Conservation (phyloP, 35 echinoderm and acorn worm species). For the Chiridota heheva region DNA sequence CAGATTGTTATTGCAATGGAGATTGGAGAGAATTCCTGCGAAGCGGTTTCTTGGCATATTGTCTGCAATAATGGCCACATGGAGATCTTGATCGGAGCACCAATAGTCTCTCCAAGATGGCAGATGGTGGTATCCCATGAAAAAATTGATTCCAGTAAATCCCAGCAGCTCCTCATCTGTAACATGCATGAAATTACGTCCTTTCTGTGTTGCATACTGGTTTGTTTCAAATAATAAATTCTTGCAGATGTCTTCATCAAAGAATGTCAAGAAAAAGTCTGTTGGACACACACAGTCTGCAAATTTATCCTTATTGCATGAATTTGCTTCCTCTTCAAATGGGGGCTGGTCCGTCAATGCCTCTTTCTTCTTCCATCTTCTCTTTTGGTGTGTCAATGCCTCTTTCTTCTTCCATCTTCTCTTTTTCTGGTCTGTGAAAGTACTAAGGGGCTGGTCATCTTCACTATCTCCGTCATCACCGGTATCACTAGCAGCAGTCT, state of each 20-base stretch:
- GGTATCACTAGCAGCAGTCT: neutral
- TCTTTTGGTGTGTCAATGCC: too few relatives aligned
- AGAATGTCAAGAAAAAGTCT: constrained; percentile 43
- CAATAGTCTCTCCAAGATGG: constrained; percentile 45
- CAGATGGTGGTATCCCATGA: constrained; percentile 46
- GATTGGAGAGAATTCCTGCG: constrained; percentile 2
- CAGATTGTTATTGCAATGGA: constrained; percentile 39
- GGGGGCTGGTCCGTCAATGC: constrained; percentile 12
- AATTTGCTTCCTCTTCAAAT: constrained; percentile 17
- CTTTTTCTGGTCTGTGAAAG: constrained; percentile 3
- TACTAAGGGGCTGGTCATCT: constrained; percentile 42
- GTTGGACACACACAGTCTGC: constrained; percentile 30
- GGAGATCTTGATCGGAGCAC: constrained; percentile 15
- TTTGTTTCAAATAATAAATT: constrained; percentile 32
- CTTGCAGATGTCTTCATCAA: constrained; percentile 23
- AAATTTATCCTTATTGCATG: constrained; percentile 54
- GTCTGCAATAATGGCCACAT: neutral
- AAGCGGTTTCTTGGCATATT: constrained; percentile 31
- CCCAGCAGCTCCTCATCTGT: constrained; percentile 22
- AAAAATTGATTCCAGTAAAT: constrained; percentile 45
- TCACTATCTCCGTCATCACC: constrained; percentile 39
- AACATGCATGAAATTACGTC: neutral
- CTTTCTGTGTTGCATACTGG: constrained; percentile 40
- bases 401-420: constrained; percentile 44
- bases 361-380: too few relatives aligned